Conservation (phyloP, 2,113 vertebrate species). For the Neotragus moschatus region DNA sequence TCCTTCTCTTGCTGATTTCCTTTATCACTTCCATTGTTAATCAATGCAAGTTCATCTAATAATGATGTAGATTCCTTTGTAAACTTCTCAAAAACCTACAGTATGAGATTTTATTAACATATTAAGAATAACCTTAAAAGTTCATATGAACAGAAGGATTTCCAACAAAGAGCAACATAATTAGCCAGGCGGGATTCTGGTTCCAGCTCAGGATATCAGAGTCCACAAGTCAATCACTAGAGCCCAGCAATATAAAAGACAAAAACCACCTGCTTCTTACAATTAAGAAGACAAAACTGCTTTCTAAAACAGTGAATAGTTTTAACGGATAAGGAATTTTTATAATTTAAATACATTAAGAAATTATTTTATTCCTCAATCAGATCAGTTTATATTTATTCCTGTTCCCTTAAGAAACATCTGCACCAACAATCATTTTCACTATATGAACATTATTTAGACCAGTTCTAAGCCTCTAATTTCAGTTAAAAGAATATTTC, state of each 20-base stretch:
- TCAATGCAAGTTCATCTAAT: constrained; percentile 94
- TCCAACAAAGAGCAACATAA: background rate
- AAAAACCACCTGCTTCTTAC: background rate
- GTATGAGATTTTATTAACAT: constrained; percentile 28
- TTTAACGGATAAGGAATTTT: background rate
- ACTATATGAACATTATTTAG: background rate
- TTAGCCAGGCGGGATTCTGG: background rate
- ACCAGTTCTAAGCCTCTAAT: background rate
- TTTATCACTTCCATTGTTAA: constrained; percentile 94
- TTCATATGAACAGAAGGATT: background rate
- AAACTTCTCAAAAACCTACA: constrained; percentile 98
- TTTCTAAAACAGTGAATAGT: background rate
- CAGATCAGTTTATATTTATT: constrained; percentile 2
- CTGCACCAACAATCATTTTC: background rate
- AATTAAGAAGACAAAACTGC: background rate
- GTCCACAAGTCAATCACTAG: background rate
- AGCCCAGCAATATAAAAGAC: background rate
- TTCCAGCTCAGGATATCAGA: background rate
- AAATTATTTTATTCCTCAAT: constrained; percentile 24
- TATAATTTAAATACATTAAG: background rate
- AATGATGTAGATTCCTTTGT: constrained; percentile 97
- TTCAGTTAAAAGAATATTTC: background rate
- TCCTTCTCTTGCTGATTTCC: constrained; percentile 91
- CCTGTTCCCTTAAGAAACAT: background rate
- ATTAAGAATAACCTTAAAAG: background rate